phyloP scores from a whole-genome alignment of 2,888 invertebrate species.

The Zaprionus obscuricornis region DNA sequence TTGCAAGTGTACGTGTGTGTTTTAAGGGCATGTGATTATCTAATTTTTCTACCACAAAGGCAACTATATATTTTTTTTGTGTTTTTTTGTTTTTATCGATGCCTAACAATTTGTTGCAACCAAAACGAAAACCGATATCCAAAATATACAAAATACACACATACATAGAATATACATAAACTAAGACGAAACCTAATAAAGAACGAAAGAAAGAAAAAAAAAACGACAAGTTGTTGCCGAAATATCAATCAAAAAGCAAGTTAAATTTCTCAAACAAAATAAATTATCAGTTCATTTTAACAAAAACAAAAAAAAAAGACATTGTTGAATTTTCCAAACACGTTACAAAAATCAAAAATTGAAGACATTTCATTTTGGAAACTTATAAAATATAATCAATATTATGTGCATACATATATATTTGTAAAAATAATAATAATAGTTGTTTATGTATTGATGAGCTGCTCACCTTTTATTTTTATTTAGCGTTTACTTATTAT shows the following conservation, averaged over 20 bases:
- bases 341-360: conserved; percentile 12
- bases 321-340: conserved; percentile 23
- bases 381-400: conserved; percentile 15
- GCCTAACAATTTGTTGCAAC: conserved; percentile 22
- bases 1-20: no score
- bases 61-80: no score
- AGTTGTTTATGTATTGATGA: conserved; percentile 4
- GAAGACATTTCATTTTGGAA: conserved; percentile 17
- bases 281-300: conserved; percentile 35
- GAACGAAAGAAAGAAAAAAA: background rate
- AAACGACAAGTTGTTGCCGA: conserved; percentile 24
- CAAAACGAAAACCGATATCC: conserved; percentile 5
- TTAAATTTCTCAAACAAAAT: conserved; percentile 11
- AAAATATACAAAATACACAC: conserved; percentile 1
- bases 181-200: no score
- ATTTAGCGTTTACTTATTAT: background rate
- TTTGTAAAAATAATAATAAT: conserved; percentile 17
- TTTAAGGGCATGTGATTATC: conserved; percentile 42
- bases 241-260: conserved; percentile 42
- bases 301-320: no score
- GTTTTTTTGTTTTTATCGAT: conserved; percentile 38
- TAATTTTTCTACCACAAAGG: conserved; percentile 32
- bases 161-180: no score
- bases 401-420: conserved; percentile 23
- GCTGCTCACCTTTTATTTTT: conserved; percentile 38